Evolutionary conservation across 2,113 vertebrate genomes (phyloP).

Genomic region (Pomatorhinus ruficollis): DNA sequence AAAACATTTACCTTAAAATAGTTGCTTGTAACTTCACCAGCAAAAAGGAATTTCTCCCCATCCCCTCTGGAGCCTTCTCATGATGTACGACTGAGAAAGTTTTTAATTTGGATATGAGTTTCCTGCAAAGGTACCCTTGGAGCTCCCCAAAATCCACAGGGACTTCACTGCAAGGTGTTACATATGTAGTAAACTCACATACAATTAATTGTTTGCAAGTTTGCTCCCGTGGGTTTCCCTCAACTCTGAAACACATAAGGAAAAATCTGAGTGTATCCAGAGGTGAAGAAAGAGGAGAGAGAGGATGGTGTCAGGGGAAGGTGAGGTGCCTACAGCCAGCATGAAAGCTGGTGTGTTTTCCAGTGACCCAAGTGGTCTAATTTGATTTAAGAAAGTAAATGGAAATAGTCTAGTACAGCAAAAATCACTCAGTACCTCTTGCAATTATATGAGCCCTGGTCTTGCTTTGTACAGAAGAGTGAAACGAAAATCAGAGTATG

Average conservation of each 20-base stretch:
- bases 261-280: not conserved
- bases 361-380: accelerated
- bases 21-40: not conserved
- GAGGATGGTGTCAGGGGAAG: not conserved
- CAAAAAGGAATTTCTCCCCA: not conserved
- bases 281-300: not conserved
- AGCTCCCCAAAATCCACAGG: not conserved
- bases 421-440: not conserved
- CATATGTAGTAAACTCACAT: not conserved
- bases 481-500: not conserved
- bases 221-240: not conserved
- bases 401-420: not conserved
- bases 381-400: not conserved
- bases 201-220: not conserved
- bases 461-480: not conserved
- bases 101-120: not conserved
- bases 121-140: not conserved
- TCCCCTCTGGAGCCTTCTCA: not conserved
- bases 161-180: not conserved
- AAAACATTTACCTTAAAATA: not conserved
- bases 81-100: not conserved
- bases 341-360: accelerated
- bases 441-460: not conserved
- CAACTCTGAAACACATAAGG: not conserved
- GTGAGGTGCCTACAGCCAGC: not conserved